Conservation (phyloP, 2,113 vertebrate genomes). For the Ctenomys sociabilis region DNA sequence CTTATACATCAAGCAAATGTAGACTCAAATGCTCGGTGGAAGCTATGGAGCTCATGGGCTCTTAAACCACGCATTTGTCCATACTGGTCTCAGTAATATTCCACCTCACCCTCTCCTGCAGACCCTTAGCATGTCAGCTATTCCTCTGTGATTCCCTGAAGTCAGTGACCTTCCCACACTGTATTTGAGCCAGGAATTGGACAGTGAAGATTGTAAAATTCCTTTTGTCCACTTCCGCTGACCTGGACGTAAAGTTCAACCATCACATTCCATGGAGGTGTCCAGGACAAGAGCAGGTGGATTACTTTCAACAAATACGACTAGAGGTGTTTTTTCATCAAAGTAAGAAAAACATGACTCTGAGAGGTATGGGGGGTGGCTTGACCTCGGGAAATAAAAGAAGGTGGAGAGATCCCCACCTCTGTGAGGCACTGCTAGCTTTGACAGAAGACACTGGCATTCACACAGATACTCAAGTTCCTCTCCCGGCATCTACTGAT, state of each 20-base stretch:
- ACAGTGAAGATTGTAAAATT: background rate
- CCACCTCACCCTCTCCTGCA: too few species aligned
- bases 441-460: background rate
- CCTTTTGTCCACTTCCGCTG: background rate
- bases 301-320: conserved; percentile 64
- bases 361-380: conserved; percentile 50
- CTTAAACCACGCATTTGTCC: fast-evolving
- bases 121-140: background rate
- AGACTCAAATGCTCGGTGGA: too few species aligned
- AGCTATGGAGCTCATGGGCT: fast-evolving
- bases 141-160: fast-evolving
- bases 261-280: background rate
- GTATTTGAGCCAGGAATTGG: background rate
- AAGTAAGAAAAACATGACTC: conserved; percentile 46
- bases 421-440: background rate
- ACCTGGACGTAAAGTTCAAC: background rate
- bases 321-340: conserved; percentile 48
- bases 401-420: background rate
- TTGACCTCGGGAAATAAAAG: conserved; percentile 26
- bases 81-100: fast-evolving
- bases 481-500: background rate
- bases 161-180: fast-evolving
- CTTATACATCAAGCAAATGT: fast-evolving
- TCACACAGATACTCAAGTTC: background rate
- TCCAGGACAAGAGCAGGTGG: background rate